Conservation (phyloP, 2,113 vertebrate species). For the human region GRCh38 chr13:54329501-54330000, state of each 20-base stretch:
- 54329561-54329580: not conserved
- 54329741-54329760: not conserved
- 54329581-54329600: not conserved
- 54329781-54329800: not conserved
- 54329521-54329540: not conserved
- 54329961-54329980: not conserved
- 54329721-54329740: slow-evolving; percentile 13
- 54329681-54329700: not conserved
- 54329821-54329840: not conserved
- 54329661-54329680: not conserved
- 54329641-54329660: not conserved
- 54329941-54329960: not conserved
- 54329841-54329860: not conserved
- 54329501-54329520: not conserved
- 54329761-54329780: not conserved
- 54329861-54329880: not conserved
- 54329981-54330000: not conserved
- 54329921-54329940: not conserved
- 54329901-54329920: not conserved
- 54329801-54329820: not conserved
- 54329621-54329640: not conserved
- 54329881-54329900: too few relatives aligned
- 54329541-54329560: not conserved
- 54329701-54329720: not conserved
- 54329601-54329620: not conserved